These are phyloP conservation scores for Oligia latruncula DNA, from an alignment of 2,888 invertebrate species.

Conservation along the genomic window DNA sequence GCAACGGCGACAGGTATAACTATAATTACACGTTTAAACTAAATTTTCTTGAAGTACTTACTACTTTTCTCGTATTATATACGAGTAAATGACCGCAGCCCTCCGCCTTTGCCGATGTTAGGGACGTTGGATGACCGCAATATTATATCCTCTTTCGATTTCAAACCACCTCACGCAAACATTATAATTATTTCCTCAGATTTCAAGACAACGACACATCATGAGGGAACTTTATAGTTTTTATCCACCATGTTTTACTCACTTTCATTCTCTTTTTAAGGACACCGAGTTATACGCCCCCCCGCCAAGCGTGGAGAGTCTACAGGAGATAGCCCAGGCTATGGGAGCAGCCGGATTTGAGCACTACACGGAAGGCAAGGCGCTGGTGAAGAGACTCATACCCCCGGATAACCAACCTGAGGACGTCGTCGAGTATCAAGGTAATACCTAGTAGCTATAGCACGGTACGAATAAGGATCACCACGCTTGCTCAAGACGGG, in stretches of 20 bases:
- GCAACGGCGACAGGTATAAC: constrained; percentile 76
- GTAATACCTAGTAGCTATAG: constrained; percentile 54
- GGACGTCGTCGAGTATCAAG: constrained; percentile 89
- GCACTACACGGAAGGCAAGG: constrained; percentile 84
- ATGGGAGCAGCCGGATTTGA: constrained; percentile 90
- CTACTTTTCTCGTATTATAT: neutral
- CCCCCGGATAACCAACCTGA: constrained; percentile 83
- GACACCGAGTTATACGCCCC: constrained; percentile 80
- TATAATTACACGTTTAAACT: neutral
- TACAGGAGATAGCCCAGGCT: constrained; percentile 86
- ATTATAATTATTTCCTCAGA: neutral
- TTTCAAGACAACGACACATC: neutral
- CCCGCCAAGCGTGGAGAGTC: constrained; percentile 84
- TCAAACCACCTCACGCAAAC: neutral
- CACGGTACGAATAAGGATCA: no score
- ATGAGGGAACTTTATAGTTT: neutral
- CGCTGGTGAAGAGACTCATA: constrained; percentile 85
- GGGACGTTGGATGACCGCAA: neutral
- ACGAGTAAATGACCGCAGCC: no score
- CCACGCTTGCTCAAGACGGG: no score
- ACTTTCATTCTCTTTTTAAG: constrained; percentile 43
- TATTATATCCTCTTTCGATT: neutral
- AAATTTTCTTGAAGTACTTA: neutral
- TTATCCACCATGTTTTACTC: neutral
- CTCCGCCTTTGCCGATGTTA: neutral